A percentile compares a stretch with the other conserved stretches of the same genome.
Conservation (phyloP, 2,797 vertebrate species). For the Ceryle rudis region DNA sequence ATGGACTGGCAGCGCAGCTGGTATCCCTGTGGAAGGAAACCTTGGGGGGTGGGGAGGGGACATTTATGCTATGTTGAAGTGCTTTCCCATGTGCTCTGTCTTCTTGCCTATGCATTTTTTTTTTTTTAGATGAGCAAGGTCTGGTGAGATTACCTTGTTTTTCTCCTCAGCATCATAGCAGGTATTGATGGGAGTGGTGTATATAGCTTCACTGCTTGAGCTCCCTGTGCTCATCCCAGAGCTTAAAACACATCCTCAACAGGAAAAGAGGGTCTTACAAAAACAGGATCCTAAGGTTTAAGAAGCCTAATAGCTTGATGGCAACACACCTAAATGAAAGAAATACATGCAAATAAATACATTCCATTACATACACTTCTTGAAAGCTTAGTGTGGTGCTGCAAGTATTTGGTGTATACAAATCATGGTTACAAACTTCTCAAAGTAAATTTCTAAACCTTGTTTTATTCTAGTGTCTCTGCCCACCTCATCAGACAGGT, state of each 20-base stretch:
- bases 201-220: neutral
- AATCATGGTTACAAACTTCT: neutral
- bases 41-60: neutral
- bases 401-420: fast-evolving
- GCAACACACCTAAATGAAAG: neutral
- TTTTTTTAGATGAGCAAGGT: neutral
- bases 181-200: neutral
- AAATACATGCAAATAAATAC: neutral
- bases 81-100: neutral
- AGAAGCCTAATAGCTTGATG: neutral
- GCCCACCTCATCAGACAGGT: neutral
- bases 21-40: neutral
- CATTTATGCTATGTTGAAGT: neutral
- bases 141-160: neutral
- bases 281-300: neutral
- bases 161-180: neutral
- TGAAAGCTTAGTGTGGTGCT: neutral
- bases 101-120: neutral
- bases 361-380: neutral
- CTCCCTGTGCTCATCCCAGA: neutral
- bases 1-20: fast-evolving
- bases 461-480: neutral
- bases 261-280: neutral
- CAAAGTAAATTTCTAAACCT: neutral
- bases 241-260: neutral